These are phyloP conservation scores for Rotaria magnacalcarata DNA, from an alignment of 2,888 invertebrate genomes.

Conservation along the genomic window DNA sequence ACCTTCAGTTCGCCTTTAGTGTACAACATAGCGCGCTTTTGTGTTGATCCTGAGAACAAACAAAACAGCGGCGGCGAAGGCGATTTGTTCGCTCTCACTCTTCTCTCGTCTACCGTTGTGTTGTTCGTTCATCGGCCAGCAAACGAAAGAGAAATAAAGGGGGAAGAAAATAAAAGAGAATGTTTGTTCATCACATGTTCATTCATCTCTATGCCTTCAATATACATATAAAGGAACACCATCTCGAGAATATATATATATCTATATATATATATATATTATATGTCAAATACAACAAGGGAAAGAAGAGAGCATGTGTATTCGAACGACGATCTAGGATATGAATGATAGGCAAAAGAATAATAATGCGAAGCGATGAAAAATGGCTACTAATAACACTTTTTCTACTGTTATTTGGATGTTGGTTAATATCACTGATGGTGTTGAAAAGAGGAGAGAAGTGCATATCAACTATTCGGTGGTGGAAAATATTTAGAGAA, in stretches of 20 bases:
- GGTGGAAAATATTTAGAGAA: neutral
- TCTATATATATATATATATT: too few species aligned
- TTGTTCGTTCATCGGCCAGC: conserved; percentile 15
- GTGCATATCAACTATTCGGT: neutral
- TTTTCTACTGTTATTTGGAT: neutral
- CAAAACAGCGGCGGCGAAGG: conserved; percentile 21
- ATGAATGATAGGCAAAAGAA: neutral
- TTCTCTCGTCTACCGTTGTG: neutral
- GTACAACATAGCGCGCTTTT: neutral
- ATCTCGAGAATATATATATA: neutral
- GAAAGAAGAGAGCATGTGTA: neutral
- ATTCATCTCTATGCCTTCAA: neutral
- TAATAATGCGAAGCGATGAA: neutral
- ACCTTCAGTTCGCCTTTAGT: conserved; percentile 23
- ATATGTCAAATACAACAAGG: conserved; percentile 23
- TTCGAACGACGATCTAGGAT: neutral
- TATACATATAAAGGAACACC: conserved; percentile 4
- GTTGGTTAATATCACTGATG: neutral
- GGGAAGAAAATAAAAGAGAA: conserved; percentile 13
- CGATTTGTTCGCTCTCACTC: conserved; percentile 18
- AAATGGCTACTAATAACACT: neutral
- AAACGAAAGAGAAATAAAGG: conserved; percentile 5
- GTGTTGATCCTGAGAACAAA: conserved; percentile 31
- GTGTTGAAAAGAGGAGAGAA: neutral
- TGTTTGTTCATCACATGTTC: conserved; percentile 29